Conservation (phyloP, 2,797 vertebrate genomes). For the Trachurus trachurus region DNA sequence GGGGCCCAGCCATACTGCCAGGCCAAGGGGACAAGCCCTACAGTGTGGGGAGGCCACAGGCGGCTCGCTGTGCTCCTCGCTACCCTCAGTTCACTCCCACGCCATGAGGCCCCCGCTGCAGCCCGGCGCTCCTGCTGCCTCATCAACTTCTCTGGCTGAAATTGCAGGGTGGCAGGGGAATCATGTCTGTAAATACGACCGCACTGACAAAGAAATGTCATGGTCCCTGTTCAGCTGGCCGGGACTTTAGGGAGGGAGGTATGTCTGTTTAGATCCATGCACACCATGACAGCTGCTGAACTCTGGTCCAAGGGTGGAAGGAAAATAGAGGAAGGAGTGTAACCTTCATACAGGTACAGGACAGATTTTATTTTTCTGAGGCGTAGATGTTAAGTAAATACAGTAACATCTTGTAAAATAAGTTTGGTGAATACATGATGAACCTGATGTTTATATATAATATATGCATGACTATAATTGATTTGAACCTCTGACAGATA, state of each 20-base stretch:
- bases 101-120: constrained; percentile 69
- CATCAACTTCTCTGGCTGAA: constrained; percentile 83
- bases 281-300: constrained; percentile 72
- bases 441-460: neutral
- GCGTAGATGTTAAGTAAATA: constrained; percentile 3
- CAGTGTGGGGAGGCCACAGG: constrained; percentile 79
- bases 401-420: constrained; percentile 9
- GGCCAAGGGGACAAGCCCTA: constrained; percentile 78
- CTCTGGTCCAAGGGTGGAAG: constrained; percentile 51
- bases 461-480: neutral
- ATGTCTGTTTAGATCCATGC: constrained; percentile 78
- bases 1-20: constrained; percentile 66
- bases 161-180: constrained; percentile 86
- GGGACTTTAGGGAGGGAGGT: constrained; percentile 73
- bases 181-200: constrained; percentile 82
- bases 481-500: neutral
- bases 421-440: neutral
- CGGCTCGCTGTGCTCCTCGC: constrained; percentile 70
- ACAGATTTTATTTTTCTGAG: constrained; percentile 3
- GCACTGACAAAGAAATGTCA: constrained; percentile 85
- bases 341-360: constrained; percentile 55
- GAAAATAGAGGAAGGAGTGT: constrained; percentile 30
- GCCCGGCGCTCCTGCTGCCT: constrained; percentile 81
- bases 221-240: constrained; percentile 74
- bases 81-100: constrained; percentile 78